These are phyloP conservation scores for Eospalax fontanierii DNA, from an alignment of 2,797 vertebrate species.

Conservation along the genomic window DNA sequence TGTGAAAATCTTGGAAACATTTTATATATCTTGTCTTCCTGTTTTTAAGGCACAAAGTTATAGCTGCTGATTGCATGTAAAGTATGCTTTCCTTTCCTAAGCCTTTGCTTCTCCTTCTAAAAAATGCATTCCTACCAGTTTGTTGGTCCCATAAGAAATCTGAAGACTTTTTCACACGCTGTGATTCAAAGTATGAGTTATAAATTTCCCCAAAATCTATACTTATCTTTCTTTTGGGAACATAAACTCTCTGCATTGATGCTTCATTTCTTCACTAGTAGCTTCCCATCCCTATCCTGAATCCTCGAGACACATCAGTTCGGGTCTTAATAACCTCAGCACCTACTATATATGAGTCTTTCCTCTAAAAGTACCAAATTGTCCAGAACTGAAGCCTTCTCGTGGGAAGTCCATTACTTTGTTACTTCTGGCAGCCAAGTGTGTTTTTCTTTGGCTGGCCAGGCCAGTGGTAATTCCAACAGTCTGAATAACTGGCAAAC, in stretches of 20 bases:
- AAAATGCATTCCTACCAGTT: neutral
- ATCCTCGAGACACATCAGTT: neutral
- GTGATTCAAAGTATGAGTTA: conserved; percentile 1
- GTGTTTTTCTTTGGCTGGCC: conserved; percentile 73
- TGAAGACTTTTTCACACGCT: neutral
- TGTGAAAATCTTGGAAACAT: conserved; percentile 22
- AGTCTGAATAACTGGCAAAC: conserved; percentile 44
- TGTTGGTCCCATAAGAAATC: conserved; percentile 8
- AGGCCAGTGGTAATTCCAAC: conserved; percentile 60
- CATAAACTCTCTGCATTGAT: neutral
- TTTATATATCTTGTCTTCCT: neutral
- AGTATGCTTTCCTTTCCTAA: conserved; percentile 18
- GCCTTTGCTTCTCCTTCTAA: neutral
- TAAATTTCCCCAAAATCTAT: conserved; percentile 9
- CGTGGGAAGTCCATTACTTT: conserved; percentile 72
- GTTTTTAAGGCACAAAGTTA: conserved; percentile 35
- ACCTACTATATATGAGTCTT: conserved; percentile 51
- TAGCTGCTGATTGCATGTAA: neutral
- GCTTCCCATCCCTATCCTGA: neutral
- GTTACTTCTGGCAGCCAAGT: conserved; percentile 71
- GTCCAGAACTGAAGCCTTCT: conserved; percentile 75
- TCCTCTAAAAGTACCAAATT: conserved; percentile 74
- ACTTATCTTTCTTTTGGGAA: neutral
- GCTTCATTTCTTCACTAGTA: conserved; percentile 34
- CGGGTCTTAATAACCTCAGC: neutral